These are phyloP conservation scores for Galeopterus variegatus DNA, from an alignment of 2,113 vertebrate genomes.

Conservation along the genomic window DNA sequence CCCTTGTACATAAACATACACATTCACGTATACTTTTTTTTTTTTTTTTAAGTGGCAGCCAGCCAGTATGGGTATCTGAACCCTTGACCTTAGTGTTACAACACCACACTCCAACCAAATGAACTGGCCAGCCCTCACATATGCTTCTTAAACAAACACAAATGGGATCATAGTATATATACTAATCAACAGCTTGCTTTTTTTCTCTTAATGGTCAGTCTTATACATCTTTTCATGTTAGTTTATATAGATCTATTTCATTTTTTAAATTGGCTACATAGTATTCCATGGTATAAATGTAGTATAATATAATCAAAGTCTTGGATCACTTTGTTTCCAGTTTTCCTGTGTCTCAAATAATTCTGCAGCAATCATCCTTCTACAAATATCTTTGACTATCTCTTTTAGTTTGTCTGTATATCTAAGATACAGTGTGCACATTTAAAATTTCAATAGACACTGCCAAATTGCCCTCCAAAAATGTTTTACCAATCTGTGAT, in stretches of 20 bases:
- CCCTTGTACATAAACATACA: not conserved
- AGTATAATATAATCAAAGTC: not conserved
- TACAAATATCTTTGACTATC: not conserved
- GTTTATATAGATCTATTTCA: not conserved
- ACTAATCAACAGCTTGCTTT: not conserved
- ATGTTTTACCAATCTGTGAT: not conserved
- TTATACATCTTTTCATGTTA: not conserved
- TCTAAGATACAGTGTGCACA: not conserved
- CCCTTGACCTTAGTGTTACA: too few species aligned
- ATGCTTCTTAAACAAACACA: not conserved
- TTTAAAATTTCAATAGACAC: constrained; percentile 20
- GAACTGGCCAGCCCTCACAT: not conserved
- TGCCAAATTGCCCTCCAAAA: not conserved
- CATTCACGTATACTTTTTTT: not conserved
- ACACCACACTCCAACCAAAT: too few species aligned
- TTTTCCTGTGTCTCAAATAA: not conserved
- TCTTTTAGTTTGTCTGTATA: not conserved
- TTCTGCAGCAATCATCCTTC: not conserved
- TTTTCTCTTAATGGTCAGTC: not conserved
- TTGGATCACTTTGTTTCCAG: not conserved
- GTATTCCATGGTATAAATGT: not conserved
- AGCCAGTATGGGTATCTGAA: too few species aligned
- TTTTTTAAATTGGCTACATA: not conserved
- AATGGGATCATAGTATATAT: not conserved
- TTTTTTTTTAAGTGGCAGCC: too few species aligned